Evolutionary conservation across 2,888 invertebrate species (phyloP), one percentile per base, ranked within the genome.

Genomic region (Lasioglossum malachurum): DNA sequence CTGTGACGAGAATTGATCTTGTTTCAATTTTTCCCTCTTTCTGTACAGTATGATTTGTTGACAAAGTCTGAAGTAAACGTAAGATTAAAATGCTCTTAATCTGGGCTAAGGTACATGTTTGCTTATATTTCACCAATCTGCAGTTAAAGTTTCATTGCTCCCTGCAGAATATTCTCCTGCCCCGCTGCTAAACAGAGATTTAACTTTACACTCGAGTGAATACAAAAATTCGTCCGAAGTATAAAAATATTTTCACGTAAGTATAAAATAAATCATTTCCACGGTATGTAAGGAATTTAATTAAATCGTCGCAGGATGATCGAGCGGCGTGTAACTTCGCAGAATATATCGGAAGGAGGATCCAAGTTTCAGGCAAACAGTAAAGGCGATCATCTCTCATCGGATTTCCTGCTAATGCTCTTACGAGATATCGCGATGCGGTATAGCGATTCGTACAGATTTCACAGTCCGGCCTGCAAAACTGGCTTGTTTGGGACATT

Each of bases 401-500:
- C 27, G 44, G 73, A 31, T 23, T 41, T 44, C 10, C 38, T 57
- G 27, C 41, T 44, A 23, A 53, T 23, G 19, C 38, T 69, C 44
- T 75, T 75, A 35, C 53, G 2, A 41, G 27, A 38, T 75, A 10
- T 16, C 1, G 23, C 35, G 31, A 16, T 46, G n/a, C 31, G 49
- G 7, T 23, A 35, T 60, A 71, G 57, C 75, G 35, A 49, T 74
- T 69, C 67, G 69, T 75, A 53, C 60, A 60, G 57, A 71, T 64
- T 72, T 78, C 35, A 16, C 64, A 53, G 35, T 10, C 74, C 41
- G 44, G 67, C 14, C 73, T 4, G 23, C 19, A 41, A 60, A 74
- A 84, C 35, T 72, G 71, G 57, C 60, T 75, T 38, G 23, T n/a
- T 71, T n/a, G 46, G 57, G 23, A 80, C 57, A 77, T 84, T 80